Evolutionary conservation across 2,888 invertebrate genomes (phyloP).

Genomic region (Tenthredo scrophulariae): DNA sequence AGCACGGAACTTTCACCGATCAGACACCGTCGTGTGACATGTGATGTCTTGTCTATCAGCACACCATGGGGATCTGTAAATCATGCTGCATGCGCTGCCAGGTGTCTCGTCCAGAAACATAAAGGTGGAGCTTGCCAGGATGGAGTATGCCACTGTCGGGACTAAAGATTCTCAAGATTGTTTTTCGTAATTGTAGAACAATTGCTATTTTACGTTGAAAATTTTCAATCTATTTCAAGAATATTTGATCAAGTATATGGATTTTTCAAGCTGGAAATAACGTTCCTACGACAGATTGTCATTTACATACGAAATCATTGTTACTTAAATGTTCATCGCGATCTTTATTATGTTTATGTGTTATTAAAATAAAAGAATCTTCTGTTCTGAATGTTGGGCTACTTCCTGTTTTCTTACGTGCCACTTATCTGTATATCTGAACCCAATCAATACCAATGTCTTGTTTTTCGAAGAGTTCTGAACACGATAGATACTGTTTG

Average conservation of each 20-base stretch:
- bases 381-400: neutral
- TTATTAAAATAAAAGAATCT: neutral
- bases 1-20: conserved; percentile 9
- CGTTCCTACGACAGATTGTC: neutral
- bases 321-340: neutral
- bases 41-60: conserved; percentile 63
- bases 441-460: neutral
- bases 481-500: neutral
- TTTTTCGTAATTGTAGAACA: neutral
- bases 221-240: neutral
- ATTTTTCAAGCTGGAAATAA: neutral
- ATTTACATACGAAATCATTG: neutral
- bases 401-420: neutral
- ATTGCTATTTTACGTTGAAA: neutral
- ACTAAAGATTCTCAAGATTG: neutral
- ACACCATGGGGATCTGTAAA: conserved; percentile 61
- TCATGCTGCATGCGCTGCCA: conserved; percentile 62
- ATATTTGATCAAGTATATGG: neutral
- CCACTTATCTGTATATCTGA: neutral
- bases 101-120: conserved; percentile 60
- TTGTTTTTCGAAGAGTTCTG: neutral
- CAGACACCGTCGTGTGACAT: conserved; percentile 60
- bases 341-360: neutral
- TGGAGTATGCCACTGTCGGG: conserved; percentile 62
- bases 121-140: conserved; percentile 63